Base-by-base conservation (phyloP, 1,140 invertebrate species). In the Camponotus pennsylvanicus region DNA sequence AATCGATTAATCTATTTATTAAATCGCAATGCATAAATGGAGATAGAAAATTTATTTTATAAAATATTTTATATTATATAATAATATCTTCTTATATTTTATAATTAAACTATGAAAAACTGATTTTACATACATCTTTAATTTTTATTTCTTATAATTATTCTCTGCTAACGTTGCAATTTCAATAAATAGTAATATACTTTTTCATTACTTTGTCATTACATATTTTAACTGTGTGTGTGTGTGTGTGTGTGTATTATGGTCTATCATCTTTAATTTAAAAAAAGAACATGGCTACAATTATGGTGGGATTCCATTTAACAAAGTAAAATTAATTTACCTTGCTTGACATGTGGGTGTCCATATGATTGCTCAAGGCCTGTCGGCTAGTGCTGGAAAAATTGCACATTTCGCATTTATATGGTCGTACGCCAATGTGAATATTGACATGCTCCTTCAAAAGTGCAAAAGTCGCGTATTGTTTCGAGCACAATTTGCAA, bases 371-470 rank as follows among this genome's bases (percentile, higher is more conserved):
- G 34, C 61, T 87, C 18, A 94, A 61, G 37, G 91, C 89, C 69
- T 94, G 93, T 61, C 93, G 89, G 70, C 89, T 93, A 4, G 89
- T 61, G 66, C 90, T 92, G 0, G 88, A 45, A 73, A 93, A 93
- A 3, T 89, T 18, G 75, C 93, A 94, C 15, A 80, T 18, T 13
- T 91, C 85, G n/a, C 93, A 93, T 11, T 89, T 73, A 49, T 87
- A 93, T 59, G 93, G 92, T 64, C 86, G 91, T 9, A 52, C 71
- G n/a, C 93, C 93, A 3, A 87, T 93, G 71, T 94, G 93, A 61
- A 83, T 88, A 85, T 94, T 93, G 2, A 90, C 34, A 79, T 94
- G 93, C 64, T 94, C 92, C 21, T 90, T 89, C 4, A 94, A 83
- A 15, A 92, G 73, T 21, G 90, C 80, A 0, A 89, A 75, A 15